Conservation (phyloP, 2,797 vertebrate genomes). For the Lerista edwardsae region DNA sequence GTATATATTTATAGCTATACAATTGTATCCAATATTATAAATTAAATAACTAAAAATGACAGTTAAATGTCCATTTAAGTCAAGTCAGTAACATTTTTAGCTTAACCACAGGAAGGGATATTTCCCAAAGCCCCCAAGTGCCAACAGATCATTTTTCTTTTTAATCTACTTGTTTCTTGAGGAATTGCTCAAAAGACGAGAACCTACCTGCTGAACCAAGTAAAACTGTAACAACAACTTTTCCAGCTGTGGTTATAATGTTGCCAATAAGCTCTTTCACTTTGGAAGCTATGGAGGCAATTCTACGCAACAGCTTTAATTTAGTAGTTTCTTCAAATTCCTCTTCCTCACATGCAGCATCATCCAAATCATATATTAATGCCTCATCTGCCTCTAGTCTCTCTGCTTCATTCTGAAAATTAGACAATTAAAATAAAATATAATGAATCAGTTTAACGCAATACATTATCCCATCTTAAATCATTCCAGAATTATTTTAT, state of each 20-base stretch:
- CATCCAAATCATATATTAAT: conserved; percentile 88
- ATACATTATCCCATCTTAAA: not conserved
- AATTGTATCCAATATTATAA: not conserved
- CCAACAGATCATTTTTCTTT: conserved; percentile 43
- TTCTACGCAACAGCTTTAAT: conserved; percentile 85
- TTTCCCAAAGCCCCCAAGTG: conserved; percentile 17
- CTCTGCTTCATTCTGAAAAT: conserved; percentile 79
- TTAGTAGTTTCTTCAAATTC: conserved; percentile 89
- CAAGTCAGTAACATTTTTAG: conserved; percentile 57
- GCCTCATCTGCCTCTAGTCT: conserved; percentile 89
- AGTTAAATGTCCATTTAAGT: conserved; percentile 48
- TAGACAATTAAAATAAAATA: conserved; percentile 1
- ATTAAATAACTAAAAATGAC: not conserved
- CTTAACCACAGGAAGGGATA: conserved; percentile 52
- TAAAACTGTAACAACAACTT: conserved; percentile 94
- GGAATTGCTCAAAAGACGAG: conserved; percentile 30
- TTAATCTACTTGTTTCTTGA: conserved; percentile 34
- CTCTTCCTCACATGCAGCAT: conserved; percentile 85
- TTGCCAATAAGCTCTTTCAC: conserved; percentile 95
- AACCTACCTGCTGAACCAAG: conserved; percentile 91
- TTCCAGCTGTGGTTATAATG: conserved; percentile 95
- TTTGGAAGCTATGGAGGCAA: conserved; percentile 87
- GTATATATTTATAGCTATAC: not conserved
- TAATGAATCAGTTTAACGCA: not conserved
- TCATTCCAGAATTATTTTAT: not conserved